phyloP scores from a whole-genome alignment of 2,888 invertebrate genomes.

The Zaprionus lineosus region DNA sequence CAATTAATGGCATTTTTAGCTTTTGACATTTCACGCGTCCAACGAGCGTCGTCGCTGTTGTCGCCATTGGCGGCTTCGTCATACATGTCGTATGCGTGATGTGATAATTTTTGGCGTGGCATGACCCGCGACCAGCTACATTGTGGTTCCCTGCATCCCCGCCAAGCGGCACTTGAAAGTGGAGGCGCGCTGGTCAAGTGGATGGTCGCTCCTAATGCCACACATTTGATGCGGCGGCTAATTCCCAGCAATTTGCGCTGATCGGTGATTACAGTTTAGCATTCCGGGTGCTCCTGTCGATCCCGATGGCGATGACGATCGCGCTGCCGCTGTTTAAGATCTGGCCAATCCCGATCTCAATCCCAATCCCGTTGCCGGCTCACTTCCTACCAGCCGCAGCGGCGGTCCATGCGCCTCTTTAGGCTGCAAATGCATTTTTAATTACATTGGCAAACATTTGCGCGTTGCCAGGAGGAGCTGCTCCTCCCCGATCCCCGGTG shows the following conservation, averaged over 20 bases:
- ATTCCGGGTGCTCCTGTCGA: conserved; percentile 7
- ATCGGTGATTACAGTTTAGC: conserved; percentile 59
- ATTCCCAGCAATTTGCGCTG: conserved; percentile 73
- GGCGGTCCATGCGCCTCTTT: conserved; percentile 57
- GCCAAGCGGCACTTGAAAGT: conserved; percentile 66
- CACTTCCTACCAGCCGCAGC: conserved; percentile 22
- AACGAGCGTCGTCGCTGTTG: conserved; percentile 18
- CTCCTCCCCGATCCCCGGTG: no score
- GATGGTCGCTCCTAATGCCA: conserved; percentile 59
- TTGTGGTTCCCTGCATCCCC: no score
- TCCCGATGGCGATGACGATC: not conserved
- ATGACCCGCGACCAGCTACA: conserved; percentile 33
- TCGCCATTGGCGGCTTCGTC: conserved; percentile 26
- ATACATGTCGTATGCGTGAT: conserved; percentile 75
- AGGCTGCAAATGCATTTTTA: conserved; percentile 70
- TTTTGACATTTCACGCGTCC: conserved; percentile 78
- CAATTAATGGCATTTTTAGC: conserved; percentile 74
- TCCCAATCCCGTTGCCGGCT: conserved; percentile 16
- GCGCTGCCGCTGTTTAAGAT: conserved; percentile 16
- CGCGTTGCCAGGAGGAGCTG: conserved; percentile 49
- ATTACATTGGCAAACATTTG: conserved; percentile 73
- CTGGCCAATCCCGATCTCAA: not conserved
- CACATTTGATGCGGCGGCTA: conserved; percentile 57
- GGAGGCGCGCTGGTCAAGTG: conserved; percentile 20
- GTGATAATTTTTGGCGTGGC: conserved; percentile 73